Evolutionary conservation across 2,797 vertebrate species (phyloP), one percentile per base, ranked within the genome.

Genomic region (Tokudaia tokunoshimensis): DNA sequence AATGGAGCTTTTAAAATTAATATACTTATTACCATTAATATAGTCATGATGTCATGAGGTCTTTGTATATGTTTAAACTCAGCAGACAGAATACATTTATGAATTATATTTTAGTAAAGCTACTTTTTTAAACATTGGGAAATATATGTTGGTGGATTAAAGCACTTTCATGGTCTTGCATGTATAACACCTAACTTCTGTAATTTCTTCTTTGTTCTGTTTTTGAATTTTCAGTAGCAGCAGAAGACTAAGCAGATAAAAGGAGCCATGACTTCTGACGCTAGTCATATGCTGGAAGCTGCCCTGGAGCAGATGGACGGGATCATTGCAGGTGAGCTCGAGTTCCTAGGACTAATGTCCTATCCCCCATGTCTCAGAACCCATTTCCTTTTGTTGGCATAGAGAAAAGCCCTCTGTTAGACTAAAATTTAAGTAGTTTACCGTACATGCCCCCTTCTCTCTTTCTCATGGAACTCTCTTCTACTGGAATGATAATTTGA

Each of bases 271-370:
- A 98, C 99, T 86, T 99, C 99, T 83, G 98, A 99, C 61, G 99
- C 99, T 78, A 99, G 99, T 97, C 99, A 99, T 44, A 98, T 99
- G 97, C 98, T 99, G 96, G 99, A 99, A 98, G 99, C 99, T 84
- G 99, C 99, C 95, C 98, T 99, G 97, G 99, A 99, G 97, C 99
- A 99, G 98, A 99, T 99, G 99, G 99, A 99, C 92, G 99, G 99
- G 96, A 99, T 99, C 97, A 99, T 99, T 97, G 99, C 99, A 98
- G 99, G 99, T 99, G 99, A 95, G 96, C 55, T 50, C 47, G 59
- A 89, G 44, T 19, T 1, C 52, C 50, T 44, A 8, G 1, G n/a
- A 24, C 63, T 0, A 1, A 3, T 0, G 6, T 41, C 15, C 85
- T 0, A 0, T 31, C 15, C 24, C 61, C 41, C 8, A 10, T 8